These are phyloP conservation scores for Amphiprion clarkii DNA, from an alignment of 2,797 vertebrate species.

Conservation along the genomic window DNA sequence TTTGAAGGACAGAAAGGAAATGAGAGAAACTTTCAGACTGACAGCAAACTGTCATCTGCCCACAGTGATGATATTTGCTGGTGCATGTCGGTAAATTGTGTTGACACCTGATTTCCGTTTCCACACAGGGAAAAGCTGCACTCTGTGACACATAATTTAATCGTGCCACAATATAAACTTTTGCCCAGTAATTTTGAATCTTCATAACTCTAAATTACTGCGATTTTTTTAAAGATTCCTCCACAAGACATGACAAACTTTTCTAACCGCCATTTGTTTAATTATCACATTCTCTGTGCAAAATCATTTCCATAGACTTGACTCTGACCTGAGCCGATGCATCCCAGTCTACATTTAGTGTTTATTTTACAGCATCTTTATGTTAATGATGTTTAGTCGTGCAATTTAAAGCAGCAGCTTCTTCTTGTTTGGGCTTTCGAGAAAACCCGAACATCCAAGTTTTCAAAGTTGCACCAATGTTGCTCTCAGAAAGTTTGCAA, in stretches of 20 bases:
- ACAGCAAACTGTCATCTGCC: not conserved
- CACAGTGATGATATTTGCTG: not conserved
- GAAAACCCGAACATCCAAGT: not conserved
- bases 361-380: not conserved
- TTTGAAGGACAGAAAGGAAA: not conserved
- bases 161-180: not conserved
- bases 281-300: not conserved
- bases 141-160: conserved; percentile 4
- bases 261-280: not conserved
- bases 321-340: not conserved
- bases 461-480: not conserved
- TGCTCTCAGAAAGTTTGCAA: not conserved
- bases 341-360: not conserved
- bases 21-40: not conserved
- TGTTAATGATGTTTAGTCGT: not conserved
- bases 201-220: not conserved
- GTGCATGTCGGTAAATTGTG: not conserved
- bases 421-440: conserved; percentile 4
- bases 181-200: conserved; percentile 9
- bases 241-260: not conserved
- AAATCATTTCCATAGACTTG: not conserved
- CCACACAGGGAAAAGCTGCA: not conserved
- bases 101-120: conserved; percentile 1
- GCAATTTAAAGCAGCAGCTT: not conserved
- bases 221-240: not conserved